A percentile compares a stretch with the other conserved stretches of the same genome.
These are phyloP conservation scores for Gibbula magus DNA, from an alignment of 2,888 invertebrate species.

Conservation along the genomic window DNA sequence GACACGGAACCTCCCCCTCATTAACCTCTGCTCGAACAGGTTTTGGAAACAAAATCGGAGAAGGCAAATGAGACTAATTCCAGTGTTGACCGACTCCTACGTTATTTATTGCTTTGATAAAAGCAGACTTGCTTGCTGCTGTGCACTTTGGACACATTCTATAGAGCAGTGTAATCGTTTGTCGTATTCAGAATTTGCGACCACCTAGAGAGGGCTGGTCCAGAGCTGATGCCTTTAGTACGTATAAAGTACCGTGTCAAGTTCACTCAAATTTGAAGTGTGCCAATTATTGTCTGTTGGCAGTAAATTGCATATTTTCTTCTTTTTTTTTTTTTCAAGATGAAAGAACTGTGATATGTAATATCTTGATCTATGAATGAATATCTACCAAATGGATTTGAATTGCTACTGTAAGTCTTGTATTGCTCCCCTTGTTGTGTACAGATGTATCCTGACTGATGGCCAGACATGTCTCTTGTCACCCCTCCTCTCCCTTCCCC, in stretches of 20 bases:
- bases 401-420: too few species aligned
- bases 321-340: conserved; percentile 9
- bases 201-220: neutral
- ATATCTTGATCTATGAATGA: conserved; percentile 9
- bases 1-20: conserved; percentile 70
- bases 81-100: neutral
- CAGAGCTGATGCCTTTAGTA: conserved; percentile 23
- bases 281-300: conserved; percentile 1
- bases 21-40: conserved; percentile 35
- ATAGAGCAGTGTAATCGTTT: conserved; percentile 27
- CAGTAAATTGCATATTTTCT: neutral
- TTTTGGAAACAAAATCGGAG: neutral
- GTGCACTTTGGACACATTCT: conserved; percentile 23
- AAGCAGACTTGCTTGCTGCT: conserved; percentile 15
- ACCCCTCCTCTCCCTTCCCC: too few species aligned
- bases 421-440: too few species aligned
- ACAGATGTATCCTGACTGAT: too few species aligned
- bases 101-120: conserved; percentile 26
- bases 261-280: neutral
- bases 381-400: neutral
- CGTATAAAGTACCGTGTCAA: conserved; percentile 1
- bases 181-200: conserved; percentile 20
- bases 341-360: conserved; percentile 8
- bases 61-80: neutral
- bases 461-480: too few species aligned